Evolutionary conservation across 30 jellyfish, hydroid and myxozoan species (phyloP), one percentile per base, ranked within the genome.

Genomic region (Sanderia malayensis): DNA sequence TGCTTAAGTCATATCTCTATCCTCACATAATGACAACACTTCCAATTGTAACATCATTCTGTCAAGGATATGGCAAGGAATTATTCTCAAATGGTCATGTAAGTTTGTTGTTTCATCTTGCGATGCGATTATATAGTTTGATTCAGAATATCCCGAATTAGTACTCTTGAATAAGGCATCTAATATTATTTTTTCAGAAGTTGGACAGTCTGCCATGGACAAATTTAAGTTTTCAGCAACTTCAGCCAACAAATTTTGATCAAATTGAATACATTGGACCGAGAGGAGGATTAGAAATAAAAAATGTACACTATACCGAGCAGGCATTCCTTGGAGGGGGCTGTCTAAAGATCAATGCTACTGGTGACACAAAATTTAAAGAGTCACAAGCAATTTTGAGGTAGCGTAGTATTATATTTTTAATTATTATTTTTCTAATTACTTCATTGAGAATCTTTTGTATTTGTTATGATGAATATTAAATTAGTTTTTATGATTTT

Each of bases 271-370:
- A 67, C 37, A 73, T 82, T 44, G 97, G 97, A 4, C 69, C 95
- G 6, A 58, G 59, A 61, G 34, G 52, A 1, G 94, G 89, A 11
- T 37, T 82, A 23, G 61, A 67, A 46, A 44, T 81, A 61, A 52
- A 53, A 15, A 71, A 62, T n/a, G 61, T 81, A 26, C 68, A 33
- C 27, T 80, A 71, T 32, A 80, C 77, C 1, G 70, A 73, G n/a
- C 89, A 82, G 44, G 97, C 82, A 1, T 88, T 8, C 62, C 59
- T 70, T 18, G 97, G 97, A 20, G 97, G 97, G 20, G 97, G 97
- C 18, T 88, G 97, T 47, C 32, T 88, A 19, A 45, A 53, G 21
- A 33, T 88, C 4, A 52, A 70, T 24, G 95, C 95, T 13, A 28
- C 18, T 3, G 71, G 75, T 11, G 21, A 47, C 19, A 33, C 91